A percentile compares a stretch with the other conserved stretches of the same genome.
Conservation (phyloP, 2,113 vertebrate species). For the Macquaria ambigua region DNA sequence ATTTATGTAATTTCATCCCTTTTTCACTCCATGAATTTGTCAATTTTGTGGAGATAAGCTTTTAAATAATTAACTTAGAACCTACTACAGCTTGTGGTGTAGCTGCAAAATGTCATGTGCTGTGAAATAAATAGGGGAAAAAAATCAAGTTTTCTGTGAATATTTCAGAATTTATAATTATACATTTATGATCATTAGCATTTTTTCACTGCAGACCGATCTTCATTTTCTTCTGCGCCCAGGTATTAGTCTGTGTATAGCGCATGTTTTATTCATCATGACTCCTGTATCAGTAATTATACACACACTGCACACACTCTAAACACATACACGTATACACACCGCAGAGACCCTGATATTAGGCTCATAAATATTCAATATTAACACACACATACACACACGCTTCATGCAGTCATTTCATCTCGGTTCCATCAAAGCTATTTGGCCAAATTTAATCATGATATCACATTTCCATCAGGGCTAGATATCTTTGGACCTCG, state of each 20-base stretch:
- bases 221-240: constrained; percentile 33
- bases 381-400: not conserved
- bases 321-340: constrained; percentile 29
- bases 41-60: not conserved
- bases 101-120: not conserved
- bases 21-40: not conserved
- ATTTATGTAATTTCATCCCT: not conserved
- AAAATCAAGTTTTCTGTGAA: not conserved
- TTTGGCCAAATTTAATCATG: constrained; percentile 63
- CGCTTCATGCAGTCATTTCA: constrained; percentile 32
- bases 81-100: not conserved
- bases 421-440: constrained; percentile 56
- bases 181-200: constrained; percentile 26
- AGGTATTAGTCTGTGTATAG: constrained; percentile 60
- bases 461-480: constrained; percentile 50
- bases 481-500: constrained; percentile 16
- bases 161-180: constrained; percentile 24
- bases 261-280: constrained; percentile 81
- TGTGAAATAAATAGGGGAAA: not conserved
- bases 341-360: constrained; percentile 36
- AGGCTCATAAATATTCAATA: constrained; percentile 68
- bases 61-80: not conserved
- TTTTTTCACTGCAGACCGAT: constrained; percentile 3
- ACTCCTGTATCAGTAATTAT: constrained; percentile 76
- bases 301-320: constrained; percentile 35